Base-by-base conservation (phyloP, 92 coral and sea anemone species). In the Palythoa heliodiscus region DNA sequence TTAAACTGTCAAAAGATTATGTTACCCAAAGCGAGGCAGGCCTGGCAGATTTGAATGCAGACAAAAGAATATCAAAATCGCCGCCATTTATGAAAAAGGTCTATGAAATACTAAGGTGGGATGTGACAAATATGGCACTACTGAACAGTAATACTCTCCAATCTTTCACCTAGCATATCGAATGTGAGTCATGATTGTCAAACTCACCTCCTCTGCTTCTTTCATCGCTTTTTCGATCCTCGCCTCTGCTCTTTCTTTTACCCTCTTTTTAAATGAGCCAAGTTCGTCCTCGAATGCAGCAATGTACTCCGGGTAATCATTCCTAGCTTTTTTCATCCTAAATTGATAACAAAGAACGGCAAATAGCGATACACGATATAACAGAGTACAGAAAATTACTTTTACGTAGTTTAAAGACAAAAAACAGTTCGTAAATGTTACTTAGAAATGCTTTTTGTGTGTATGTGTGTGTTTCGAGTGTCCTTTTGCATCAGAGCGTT, bases 251-350 rank as follows among this genome's bases (percentile, higher is more conserved):
- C 98, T 89, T 35, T 85, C 98, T 82, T 88, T 88, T 8, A 96
- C 99, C 68, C 99, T 92, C 73, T 86, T 87, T 52, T 86, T 82
- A 76, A 96, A 96, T 14, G 99, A 94, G 17, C 37, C 38, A 63
- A 96, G 89, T 55, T 96, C 99, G 52, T 94, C 99, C 74, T 96
- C 95, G 83, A 96, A 96, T 12, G 98, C 99, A 17, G 95, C 94
- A 86, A 94, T 96, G 82, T 96, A 96, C 52, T 96, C 98, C 12
- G 91, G 86, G 81, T 83, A 96, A 19, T 96, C 99, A 1, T 95
- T 87, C 78, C 82, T 94, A 35, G 99, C 99, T 63, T 88, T 88
- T 53, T 91, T 93, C 91, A 96, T 96, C 78, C 99, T 96, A 53
- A n/a, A 55, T 11, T 8, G 55, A n/a, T 52, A 71, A 79, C 39